Evolutionary conservation across 2,888 invertebrate genomes (phyloP).

Genomic region (Heliconius hortense): DNA sequence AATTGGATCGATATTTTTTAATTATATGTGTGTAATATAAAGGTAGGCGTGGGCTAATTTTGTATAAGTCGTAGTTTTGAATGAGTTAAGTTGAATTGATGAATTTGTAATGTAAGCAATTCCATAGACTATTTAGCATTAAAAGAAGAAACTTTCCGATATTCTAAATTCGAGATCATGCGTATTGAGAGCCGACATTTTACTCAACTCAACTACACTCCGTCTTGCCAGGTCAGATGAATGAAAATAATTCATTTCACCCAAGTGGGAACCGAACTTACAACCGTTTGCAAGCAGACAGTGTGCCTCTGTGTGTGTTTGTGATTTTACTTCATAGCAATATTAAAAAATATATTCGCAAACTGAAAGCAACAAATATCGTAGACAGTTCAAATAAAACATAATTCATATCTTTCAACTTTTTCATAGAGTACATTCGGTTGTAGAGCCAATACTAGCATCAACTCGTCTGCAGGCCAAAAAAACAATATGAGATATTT

Average conservation of each 20-base stretch:
- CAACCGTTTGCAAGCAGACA: not conserved
- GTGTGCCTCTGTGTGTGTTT: not conserved
- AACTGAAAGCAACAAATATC: slow-evolving; percentile 28
- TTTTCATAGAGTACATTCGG: slow-evolving; percentile 29
- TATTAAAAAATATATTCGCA: slow-evolving; percentile 29
- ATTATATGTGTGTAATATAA: not conserved
- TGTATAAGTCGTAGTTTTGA: too few species aligned
- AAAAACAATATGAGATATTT: not conserved
- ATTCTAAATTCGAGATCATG: too few species aligned
- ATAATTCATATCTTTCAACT: slow-evolving; percentile 31
- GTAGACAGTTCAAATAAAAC: slow-evolving; percentile 31
- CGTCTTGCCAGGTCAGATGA: not conserved
- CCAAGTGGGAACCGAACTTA: not conserved
- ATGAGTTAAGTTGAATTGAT: not conserved
- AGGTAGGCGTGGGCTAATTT: not conserved
- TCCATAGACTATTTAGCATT: too few species aligned
- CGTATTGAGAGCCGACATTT: too few species aligned
- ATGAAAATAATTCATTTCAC: not conserved
- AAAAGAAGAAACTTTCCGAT: too few species aligned
- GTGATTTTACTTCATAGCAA: not conserved
- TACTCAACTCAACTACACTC: too few species aligned
- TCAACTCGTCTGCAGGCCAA: slow-evolving; percentile 1
- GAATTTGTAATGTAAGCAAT: too few species aligned
- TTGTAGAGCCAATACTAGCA: slow-evolving; percentile 2
- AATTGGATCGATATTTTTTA: not conserved